Evolutionary conservation across 2,888 invertebrate genomes (phyloP), one percentile per base, ranked within the genome.

Genomic region (Drosophila engyochracea): DNA sequence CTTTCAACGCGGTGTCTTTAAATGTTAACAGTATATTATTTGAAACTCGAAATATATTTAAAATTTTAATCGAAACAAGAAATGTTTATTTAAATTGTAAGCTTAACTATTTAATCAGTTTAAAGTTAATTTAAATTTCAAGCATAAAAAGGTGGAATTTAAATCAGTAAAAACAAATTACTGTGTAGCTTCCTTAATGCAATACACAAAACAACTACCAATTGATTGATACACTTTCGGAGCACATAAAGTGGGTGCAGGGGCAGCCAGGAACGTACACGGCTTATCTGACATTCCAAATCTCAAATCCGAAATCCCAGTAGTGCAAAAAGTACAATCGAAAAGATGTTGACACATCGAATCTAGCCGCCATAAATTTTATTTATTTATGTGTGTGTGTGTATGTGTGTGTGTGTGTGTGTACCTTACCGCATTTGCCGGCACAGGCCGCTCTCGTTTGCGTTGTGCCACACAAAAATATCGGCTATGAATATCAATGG

Each of bases 401-500:
- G 30, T 19, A 16, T 16, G 35, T 14, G 16, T 35, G 35, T 39
- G 7, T 44, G 47, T 2, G 31, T 31, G 31, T 22, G 22, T 12
- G 22, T 47, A 7, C 47, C 69, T 76, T 74, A 69, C 76, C 77
- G 82, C 73, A 84, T 74, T 80, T 33, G 22, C 33, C 53, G 79
- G 77, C 79, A 54, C 68, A 68, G 66, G 64, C 82, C 61, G 71
- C 74, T 85, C 70, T 25, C 47, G 47, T 47, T 47, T 47, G 47
- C 47, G 47, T 47, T 47, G 47, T 47, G 63, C 67, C 66, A 69
- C 69, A 70, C 78, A 59, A 76, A 73, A 58, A 82, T 86, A 89
- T 84, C 83, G 91, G 68, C 91, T 74, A 91, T 89, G 89, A 89
- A 89, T 89, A 89, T 86, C 91, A 89, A 89, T 90, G 84, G 85